Base-by-base conservation (phyloP, 2,797 vertebrate species). In the Ambastaia sidthimunki region DNA sequence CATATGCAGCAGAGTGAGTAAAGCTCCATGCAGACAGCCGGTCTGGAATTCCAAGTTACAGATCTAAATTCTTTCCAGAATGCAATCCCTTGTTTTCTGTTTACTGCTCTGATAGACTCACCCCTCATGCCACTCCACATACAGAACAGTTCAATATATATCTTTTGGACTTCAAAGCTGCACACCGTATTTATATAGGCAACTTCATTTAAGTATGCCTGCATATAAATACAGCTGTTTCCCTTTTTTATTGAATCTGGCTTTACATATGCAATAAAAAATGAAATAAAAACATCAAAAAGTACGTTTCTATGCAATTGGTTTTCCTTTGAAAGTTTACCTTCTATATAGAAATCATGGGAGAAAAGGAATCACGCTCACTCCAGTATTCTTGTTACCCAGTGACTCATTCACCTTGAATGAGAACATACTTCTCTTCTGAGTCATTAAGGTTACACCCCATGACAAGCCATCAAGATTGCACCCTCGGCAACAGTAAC, bases 321-420 rank as follows among this genome's bases (percentile, higher is more conserved):
- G 31, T 63, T 65, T 21, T 70, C 19, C 23, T 50, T 50, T 66
- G 19, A 67, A 74, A 44, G 12, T n/a, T 65, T 25, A 76, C 0
- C 10, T 76, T 54, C 50, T 71, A 72, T n/a, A 10, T 18, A 31
- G 44, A 37, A 63, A 62, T 31, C 70, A 47, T 68, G 70, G 47
- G 37, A 68, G 71, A 23, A 60, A 62, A 57, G 34, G 59, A 84
- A 62, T 83, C 83, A 78, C 84, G 81, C 89, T 76, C 73, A 63
- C 84, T 89, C 84, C 86, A 80, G 73, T 57, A 78, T 79, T 80
- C 74, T 83, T 79, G 80, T 82, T 88, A 85, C 80, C 69, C 85
- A 21, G 78, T 93, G 93, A 95, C 86, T 95, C 92, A 94, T 91
- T 91, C 89, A 94, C 93, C 92, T 92, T 92, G 88, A 89, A 89